Conservation (phyloP, 2,797 vertebrate genomes). For the Masticophis lateralis region DNA sequence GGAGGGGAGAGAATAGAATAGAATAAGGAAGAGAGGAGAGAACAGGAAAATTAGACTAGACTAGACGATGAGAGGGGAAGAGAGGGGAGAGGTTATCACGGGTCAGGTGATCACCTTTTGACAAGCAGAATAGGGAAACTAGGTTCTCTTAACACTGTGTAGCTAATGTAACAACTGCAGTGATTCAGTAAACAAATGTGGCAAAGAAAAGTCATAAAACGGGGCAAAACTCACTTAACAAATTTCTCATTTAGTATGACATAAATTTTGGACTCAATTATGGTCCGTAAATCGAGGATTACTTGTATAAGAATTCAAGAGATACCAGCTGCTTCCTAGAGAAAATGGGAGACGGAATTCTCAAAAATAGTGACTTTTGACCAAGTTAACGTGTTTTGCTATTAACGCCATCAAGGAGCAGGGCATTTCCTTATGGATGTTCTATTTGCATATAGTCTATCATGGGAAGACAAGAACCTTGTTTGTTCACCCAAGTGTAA, state of each 20-base stretch:
- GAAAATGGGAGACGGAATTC: background rate
- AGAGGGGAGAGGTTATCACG: no score
- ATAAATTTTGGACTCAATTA: background rate
- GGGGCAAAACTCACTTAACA: background rate
- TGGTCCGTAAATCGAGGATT: background rate
- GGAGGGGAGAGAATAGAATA: background rate
- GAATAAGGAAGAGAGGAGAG: background rate
- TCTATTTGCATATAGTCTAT: background rate
- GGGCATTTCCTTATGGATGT: background rate
- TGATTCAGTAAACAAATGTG: background rate
- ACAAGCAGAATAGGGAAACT: background rate
- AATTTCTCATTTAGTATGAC: background rate
- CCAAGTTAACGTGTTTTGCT: background rate
- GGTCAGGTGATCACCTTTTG: background rate
- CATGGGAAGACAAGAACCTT: background rate
- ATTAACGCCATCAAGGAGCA: background rate
- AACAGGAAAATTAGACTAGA: conserved; percentile 28
- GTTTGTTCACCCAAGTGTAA: background rate
- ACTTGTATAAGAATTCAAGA: background rate
- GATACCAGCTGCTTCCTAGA: background rate
- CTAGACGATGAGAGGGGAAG: background rate
- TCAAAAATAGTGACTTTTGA: background rate
- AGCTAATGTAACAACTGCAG: background rate
- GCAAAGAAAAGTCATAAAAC: background rate
- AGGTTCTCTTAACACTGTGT: background rate